Evolutionary conservation across 2,888 invertebrate species (phyloP), one percentile per base, ranked within the genome.

Genomic region (Drosophila recens): DNA sequence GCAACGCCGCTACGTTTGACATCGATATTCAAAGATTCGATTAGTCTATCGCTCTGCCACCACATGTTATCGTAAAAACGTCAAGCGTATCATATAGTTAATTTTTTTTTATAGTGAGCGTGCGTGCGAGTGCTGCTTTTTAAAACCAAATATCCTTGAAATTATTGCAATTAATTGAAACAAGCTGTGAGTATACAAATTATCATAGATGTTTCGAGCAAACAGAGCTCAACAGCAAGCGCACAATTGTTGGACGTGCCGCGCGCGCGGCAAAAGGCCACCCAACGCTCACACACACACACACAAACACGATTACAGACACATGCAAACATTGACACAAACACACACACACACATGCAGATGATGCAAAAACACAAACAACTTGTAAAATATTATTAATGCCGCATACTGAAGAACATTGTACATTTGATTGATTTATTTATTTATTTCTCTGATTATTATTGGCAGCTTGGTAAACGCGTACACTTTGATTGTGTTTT

Each of bases 311-410:
- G 45, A 8, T 33, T 30, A 56, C 54, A 56, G 33, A 62, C 33
- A 42, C 49, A 52, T 23, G 17, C 40, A 48, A 27, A 23, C 20
- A 45, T 27, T 42, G 53, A 20, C 20, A 20, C 20, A n/a, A n/a
- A 46, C 46, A 48, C 30, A 40, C 51, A 49, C 34, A 42, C 23
- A 48, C 36, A 40, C 52, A 49, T 58, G 65, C 62, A 68, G 54
- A 76, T 76, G 76, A 76, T 76, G 79, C 79, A 78, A 76, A 77
- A 79, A 79, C 69, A 74, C 79, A 77, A 77, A 77, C 76, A 77
- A 77, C 52, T 67, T 57, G 58, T 49, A 66, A 66, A 57, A 65
- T 17, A 34, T 61, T 43, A 17, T n/a, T 48, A 43, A 63, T 54
- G 51, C 57, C 56, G 57, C 38, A 43, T 59, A 62, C n/a, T 15